A percentile compares a stretch with the other conserved stretches of the same genome.
These are phyloP conservation scores for Geodia barretti DNA, from an alignment of 37 sponge, comb jelly and placozoan species.

Conservation along the genomic window DNA sequence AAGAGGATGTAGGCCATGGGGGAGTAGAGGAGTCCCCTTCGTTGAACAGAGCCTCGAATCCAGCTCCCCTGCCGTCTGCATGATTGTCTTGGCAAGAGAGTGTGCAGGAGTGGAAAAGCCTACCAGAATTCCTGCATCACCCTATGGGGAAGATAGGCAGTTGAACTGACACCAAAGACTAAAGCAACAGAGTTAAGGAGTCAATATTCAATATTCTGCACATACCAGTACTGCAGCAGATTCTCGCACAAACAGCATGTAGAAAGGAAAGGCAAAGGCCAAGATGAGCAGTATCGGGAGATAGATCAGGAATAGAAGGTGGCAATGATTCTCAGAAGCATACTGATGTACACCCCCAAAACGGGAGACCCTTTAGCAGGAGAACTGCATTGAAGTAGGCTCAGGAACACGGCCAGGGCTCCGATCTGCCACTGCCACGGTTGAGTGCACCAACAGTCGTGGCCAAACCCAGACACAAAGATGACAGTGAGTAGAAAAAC, in stretches of 20 bases:
- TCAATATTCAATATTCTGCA: too few species aligned
- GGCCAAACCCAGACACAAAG: not conserved
- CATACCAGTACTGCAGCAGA: too few species aligned
- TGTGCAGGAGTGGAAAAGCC: slow-evolving; percentile 1
- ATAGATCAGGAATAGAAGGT: slow-evolving; percentile 19
- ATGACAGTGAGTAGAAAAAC: not conserved
- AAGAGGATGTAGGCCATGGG: slow-evolving; percentile 12
- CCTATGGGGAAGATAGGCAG: too few species aligned
- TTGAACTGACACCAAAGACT: too few species aligned
- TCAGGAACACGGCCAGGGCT: slow-evolving; percentile 23
- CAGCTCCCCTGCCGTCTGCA: not conserved
- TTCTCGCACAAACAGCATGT: slow-evolving; percentile 44
- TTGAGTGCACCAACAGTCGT: slow-evolving; percentile 4
- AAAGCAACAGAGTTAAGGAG: too few species aligned
- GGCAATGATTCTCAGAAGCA: not conserved
- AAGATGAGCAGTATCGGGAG: slow-evolving; percentile 27
- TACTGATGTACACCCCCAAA: slow-evolving; percentile 19
- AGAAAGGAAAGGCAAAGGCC: slow-evolving; percentile 26
- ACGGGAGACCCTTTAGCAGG: slow-evolving; percentile 4
- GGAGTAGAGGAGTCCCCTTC: slow-evolving; percentile 15
- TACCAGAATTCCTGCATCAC: not conserved
- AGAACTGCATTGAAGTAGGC: slow-evolving; percentile 21
- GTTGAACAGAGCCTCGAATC: too few species aligned
- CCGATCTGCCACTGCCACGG: slow-evolving; percentile 37
- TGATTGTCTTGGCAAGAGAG: not conserved